Evolutionary conservation across 2,113 vertebrate genomes (phyloP).

Genomic region (Nesoenas mayeri): DNA sequence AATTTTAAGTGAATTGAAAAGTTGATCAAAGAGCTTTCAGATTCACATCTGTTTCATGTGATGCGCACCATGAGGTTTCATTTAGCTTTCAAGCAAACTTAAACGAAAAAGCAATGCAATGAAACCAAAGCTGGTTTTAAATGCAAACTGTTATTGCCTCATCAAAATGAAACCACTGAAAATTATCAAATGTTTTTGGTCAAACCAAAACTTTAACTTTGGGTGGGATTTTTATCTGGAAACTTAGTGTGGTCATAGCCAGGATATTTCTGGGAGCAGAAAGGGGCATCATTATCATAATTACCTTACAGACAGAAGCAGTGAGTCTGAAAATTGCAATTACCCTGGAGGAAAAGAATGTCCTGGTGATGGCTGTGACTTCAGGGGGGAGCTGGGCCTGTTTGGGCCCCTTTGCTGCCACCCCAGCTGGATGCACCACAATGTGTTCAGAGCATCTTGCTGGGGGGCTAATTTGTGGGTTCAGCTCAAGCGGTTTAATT

Average conservation of each 20-base stretch:
- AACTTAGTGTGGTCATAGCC: neutral
- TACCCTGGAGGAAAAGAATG: neutral
- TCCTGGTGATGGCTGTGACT: neutral
- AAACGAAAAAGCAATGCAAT: neutral
- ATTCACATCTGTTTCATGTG: neutral
- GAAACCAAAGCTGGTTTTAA: neutral
- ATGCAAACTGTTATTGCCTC: fast-evolving
- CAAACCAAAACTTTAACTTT: neutral
- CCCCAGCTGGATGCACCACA: neutral
- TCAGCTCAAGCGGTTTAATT: neutral
- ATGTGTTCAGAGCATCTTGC: neutral
- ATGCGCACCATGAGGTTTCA: neutral
- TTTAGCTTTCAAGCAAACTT: neutral
- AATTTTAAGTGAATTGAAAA: neutral
- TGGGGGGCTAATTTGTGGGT: neutral
- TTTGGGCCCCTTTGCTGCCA: neutral
- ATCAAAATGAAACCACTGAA: neutral
- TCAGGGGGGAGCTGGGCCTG: neutral
- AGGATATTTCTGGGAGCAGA: neutral
- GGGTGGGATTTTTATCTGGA: neutral
- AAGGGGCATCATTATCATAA: neutral
- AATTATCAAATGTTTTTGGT: fast-evolving
- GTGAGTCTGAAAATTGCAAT: neutral
- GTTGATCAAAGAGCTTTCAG: neutral
- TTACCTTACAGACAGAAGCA: neutral